Conservation (phyloP, 30 jellyfish, hydroid and myxozoan genomes). For the Catostylus mosaicus region DNA sequence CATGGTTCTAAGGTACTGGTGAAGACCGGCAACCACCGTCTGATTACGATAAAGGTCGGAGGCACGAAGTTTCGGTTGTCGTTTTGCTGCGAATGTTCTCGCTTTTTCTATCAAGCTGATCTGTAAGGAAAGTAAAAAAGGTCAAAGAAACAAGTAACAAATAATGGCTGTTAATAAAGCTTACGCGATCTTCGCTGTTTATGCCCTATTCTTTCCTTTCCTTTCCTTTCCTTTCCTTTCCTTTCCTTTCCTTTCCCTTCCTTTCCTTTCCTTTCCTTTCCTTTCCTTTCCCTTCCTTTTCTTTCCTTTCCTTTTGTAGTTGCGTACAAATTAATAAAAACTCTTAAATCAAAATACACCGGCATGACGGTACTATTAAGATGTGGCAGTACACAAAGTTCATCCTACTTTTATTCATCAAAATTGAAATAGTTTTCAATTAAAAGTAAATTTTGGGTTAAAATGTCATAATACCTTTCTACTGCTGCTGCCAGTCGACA, state of each 20-base stretch:
- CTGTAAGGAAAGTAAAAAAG: background rate
- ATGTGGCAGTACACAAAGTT: background rate
- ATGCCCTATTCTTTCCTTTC: too few relatives aligned
- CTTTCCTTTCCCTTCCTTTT: too few relatives aligned
- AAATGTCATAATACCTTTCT: too few relatives aligned
- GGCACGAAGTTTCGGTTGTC: constrained; percentile 30
- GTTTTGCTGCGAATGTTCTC: constrained; percentile 50
- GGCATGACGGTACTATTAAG: background rate
- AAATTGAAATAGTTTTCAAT: background rate
- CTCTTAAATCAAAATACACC: too few relatives aligned
- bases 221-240: too few relatives aligned
- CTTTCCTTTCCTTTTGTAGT: too few relatives aligned
- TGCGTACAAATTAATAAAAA: too few relatives aligned
- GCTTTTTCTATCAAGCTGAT: constrained; percentile 53
- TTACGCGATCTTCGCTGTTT: too few relatives aligned
- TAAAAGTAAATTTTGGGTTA: background rate
- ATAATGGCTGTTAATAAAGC: too few relatives aligned
- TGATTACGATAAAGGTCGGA: constrained; percentile 28
- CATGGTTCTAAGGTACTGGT: constrained; percentile 60
- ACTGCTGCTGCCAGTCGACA: constrained; percentile 6
- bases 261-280: too few relatives aligned
- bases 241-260: too few relatives aligned
- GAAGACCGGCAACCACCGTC: constrained; percentile 24
- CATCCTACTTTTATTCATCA: background rate
- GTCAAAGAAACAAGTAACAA: background rate